Conservation (phyloP, 2,797 vertebrate genomes). For the Micrastur ruficollis region DNA sequence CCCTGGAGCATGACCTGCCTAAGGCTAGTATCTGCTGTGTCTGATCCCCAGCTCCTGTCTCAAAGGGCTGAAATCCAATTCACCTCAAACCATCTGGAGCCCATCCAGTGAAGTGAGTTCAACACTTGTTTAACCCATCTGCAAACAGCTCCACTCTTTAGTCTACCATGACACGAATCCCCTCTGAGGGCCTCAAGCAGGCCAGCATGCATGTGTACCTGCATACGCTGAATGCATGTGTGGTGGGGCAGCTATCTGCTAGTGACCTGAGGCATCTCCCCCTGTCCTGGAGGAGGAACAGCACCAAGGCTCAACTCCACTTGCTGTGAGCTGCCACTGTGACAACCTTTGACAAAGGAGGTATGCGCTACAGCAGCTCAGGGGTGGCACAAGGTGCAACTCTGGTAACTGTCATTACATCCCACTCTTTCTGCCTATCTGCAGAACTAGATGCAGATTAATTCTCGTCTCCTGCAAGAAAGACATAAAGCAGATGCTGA, state of each 20-base stretch:
- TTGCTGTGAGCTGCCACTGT: background rate
- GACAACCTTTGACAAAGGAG: background rate
- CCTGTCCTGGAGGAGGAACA: background rate
- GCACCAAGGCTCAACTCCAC: background rate
- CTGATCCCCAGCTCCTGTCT: background rate
- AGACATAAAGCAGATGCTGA: background rate
- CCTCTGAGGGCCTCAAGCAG: background rate
- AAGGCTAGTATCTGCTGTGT: background rate
- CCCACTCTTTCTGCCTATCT: background rate
- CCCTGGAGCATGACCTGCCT: background rate
- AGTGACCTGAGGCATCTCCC: background rate
- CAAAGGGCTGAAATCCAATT: constrained; percentile 1
- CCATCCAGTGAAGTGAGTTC: too few species aligned
- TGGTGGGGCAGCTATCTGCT: background rate
- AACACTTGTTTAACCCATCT: background rate
- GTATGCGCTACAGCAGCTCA: background rate
- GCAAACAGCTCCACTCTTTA: background rate
- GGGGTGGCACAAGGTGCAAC: background rate
- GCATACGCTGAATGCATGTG: background rate
- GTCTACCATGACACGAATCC: background rate
- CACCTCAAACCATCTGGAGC: background rate
- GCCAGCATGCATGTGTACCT: background rate
- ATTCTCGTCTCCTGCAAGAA: background rate
- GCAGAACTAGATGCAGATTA: background rate
- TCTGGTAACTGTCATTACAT: background rate